Base-by-base conservation (phyloP, 2,888 invertebrate genomes). In the Dorcus parallelipipedus region DNA sequence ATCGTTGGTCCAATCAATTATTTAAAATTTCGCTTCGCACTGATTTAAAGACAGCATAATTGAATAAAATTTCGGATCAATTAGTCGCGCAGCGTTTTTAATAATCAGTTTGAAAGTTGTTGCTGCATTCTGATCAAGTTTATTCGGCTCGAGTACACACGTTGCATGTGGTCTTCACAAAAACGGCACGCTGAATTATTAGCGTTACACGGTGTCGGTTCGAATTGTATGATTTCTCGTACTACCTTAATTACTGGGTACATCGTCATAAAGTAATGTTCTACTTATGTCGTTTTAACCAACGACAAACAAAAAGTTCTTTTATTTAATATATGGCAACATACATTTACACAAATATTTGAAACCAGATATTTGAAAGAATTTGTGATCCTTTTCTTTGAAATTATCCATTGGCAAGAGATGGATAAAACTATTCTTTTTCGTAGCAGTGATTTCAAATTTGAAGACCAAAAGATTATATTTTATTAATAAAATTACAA, bases 21-120 rank as follows among this genome's bases (percentile, higher is more conserved):
- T 47, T 55, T 17, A 38, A 9, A 42, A 42, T 23, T 23, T 55
- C 42, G 49, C 47, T 55, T 55, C 49, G 49, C 49, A 41, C 49
- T 54, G 49, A 54, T 40, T 54, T 54, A 48, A 9, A 38, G 54
- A 40, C 54, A 23, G 14, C 54, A 38, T 54, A 48, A 23, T 48
- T 48, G 54, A 54, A 54, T 54, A 23, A 54, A 48, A 54, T 54
- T 48, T 54, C 3, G 23, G 48, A 48, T 17, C 54, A 54, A 39
- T 48, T 47, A 39, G 54, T 23, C 38, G 45, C 9, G 8, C 9
- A 48, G 39, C 14, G 54, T 54, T 54, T 54, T 54, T 47, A 45
- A 39, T n/a, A 26, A 39, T 45, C 33, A 17, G 45, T 53, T 43
- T 53, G 38, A 38, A 38, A 53, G 38, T 26, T 53, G 20, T n/a